Base-by-base conservation (phyloP, 92 coral and sea anemone species). In the Porites divaricata region DNA sequence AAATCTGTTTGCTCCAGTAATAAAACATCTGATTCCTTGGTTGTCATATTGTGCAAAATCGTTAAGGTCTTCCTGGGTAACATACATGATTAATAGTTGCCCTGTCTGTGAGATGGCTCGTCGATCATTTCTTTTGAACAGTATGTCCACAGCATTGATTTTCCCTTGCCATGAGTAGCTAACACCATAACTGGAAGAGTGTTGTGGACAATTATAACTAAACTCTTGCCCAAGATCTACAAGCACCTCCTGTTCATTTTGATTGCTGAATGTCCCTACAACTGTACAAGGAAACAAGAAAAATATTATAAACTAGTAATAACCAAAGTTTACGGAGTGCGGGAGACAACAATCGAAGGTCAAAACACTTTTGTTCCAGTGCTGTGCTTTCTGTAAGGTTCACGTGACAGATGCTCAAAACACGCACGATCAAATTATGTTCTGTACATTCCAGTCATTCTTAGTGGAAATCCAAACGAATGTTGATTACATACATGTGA, bases 71-170 rank as follows among this genome's bases (percentile, higher is more conserved):
- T 22, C 57, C 16, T 56, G 23, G 1, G 85, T 56, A 22, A 90
- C 66, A 50, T 9, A 81, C 86, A 90, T 72, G 19, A 90, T 73
- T 65, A 24, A 22, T 77, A 90, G 64, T 25, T 49, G 24, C 13
- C 93, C 93, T 13, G 21, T 61, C n/a, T 73, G 90, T 4, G 70
- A 24, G 0, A 74, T 73, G 11, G 83, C 93, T 50, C 65, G n/a
- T 2, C 21, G 28, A 0, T 6, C 17, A 66, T 25, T 65, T 22
- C 68, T 26, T 41, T 22, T 22, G 28, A 67, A 74, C 35, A 5
- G 73, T 9, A 72, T 58, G 3, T 50, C 0, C 16, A 15, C 0
- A 15, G 2, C 1, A 15, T 4, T 6, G 2, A 51, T 11, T 7
- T n/a, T 15, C 2, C 48, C 41, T 6, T 1, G 2, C 89, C 84